These are phyloP conservation scores for Cynopterus brachyotis DNA, from an alignment of 2,113 vertebrate genomes.

Conservation along the genomic window DNA sequence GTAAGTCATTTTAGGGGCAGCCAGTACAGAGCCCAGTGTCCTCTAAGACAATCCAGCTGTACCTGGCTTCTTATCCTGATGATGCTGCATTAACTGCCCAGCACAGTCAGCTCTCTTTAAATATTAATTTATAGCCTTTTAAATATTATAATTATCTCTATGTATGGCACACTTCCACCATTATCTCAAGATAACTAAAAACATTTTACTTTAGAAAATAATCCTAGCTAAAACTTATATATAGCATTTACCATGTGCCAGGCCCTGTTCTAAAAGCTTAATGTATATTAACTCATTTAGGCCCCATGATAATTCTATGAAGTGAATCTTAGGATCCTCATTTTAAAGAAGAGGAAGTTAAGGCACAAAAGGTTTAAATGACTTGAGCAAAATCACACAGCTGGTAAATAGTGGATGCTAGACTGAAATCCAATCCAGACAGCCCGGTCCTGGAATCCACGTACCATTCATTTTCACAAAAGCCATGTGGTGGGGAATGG, in stretches of 20 bases:
- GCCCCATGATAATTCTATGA: not conserved
- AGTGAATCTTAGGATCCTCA: not conserved
- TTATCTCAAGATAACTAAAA: not conserved
- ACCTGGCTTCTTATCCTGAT: not conserved
- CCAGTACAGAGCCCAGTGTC: not conserved
- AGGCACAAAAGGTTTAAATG: not conserved
- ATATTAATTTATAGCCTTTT: not conserved
- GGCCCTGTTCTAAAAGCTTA: not conserved
- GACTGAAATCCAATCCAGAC: not conserved
- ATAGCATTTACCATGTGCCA: not conserved
- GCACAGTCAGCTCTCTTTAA: not conserved
- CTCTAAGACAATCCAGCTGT: rapidly evolving
- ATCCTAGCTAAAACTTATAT: not conserved
- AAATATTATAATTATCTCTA: not conserved
- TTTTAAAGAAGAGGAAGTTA: not conserved
- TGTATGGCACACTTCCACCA: not conserved
- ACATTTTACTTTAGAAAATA: not conserved
- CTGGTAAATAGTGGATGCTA: not conserved
- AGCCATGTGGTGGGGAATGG: no score
- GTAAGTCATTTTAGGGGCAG: not conserved
- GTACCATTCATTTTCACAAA: not conserved
- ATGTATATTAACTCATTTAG: not conserved
- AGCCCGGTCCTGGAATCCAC: not conserved
- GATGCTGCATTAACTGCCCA: not conserved
- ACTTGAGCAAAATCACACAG: not conserved